phyloP scores from a whole-genome alignment of 2,797 vertebrate genomes.

The Monodelphis domestica region DNA sequence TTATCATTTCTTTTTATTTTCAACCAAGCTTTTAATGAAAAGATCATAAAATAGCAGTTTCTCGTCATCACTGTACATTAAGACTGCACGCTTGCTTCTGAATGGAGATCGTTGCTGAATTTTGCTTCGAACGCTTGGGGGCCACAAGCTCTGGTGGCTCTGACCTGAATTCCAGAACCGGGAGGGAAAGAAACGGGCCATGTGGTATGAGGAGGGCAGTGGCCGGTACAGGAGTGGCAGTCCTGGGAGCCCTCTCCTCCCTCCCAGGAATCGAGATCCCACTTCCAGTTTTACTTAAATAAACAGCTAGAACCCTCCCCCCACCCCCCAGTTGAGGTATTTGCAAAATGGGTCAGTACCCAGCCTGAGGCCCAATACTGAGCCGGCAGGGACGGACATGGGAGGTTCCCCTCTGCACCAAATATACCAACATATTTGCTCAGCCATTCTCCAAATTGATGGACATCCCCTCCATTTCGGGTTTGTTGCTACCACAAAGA shows the following conservation, averaged over 20 bases:
- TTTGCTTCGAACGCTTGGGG: slow-evolving; percentile 91
- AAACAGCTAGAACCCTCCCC: slow-evolving; percentile 65
- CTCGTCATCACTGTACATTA: slow-evolving; percentile 99
- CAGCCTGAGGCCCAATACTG: slow-evolving; percentile 39
- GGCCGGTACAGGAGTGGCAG: slow-evolving; percentile 79
- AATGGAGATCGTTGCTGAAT: slow-evolving; percentile 93
- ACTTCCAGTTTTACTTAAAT: slow-evolving; percentile 78
- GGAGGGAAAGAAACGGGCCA: slow-evolving; percentile 84
- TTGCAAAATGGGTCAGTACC: slow-evolving; percentile 70
- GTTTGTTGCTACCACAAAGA: no score
- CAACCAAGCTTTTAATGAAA: slow-evolving; percentile 99
- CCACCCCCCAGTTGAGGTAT: slow-evolving; percentile 75
- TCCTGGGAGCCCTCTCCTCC: slow-evolving; percentile 61
- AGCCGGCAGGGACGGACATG: slow-evolving; percentile 49
- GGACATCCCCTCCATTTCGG: no score
- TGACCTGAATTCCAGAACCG: slow-evolving; percentile 94
- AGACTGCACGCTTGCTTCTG: slow-evolving; percentile 98
- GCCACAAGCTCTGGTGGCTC: slow-evolving; percentile 87
- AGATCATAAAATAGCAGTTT: slow-evolving; percentile 99
- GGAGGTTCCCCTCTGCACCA: slow-evolving; percentile 77
- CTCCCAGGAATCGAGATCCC: slow-evolving; percentile 75
- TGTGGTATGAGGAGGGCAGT: slow-evolving; percentile 58
- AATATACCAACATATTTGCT: no score
- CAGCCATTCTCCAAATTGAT: no score
- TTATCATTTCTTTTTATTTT: no score